Evolutionary conservation across 2,888 invertebrate genomes (phyloP).

Genomic region (Hirtodrosophila duncani): DNA sequence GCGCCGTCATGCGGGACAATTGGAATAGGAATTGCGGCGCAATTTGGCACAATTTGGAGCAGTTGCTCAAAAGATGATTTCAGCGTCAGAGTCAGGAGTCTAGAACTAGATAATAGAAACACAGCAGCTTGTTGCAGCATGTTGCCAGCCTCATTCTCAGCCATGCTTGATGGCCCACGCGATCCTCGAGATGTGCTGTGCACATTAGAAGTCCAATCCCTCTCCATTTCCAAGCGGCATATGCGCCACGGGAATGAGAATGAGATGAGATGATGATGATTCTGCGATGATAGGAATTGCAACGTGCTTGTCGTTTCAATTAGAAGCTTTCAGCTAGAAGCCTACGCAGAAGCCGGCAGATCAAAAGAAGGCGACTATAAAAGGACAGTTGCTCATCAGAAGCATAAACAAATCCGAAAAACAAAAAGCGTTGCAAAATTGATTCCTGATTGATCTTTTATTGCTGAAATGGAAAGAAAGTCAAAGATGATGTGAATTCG

Average conservation of each 20-base stretch:
- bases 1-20: constrained; percentile 52
- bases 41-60: constrained; percentile 40
- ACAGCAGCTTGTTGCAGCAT: constrained; percentile 43
- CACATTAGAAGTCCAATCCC: constrained; percentile 53
- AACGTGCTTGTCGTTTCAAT: constrained; percentile 53
- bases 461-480: too few species aligned
- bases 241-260: constrained; percentile 28
- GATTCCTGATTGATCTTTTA: constrained; percentile 12
- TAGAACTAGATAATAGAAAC: too few species aligned
- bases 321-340: constrained; percentile 10
- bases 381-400: constrained; percentile 38
- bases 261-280: constrained; percentile 29
- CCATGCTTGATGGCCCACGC: constrained; percentile 55
- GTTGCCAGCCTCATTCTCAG: constrained; percentile 14
- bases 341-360: constrained; percentile 43
- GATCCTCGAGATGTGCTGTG: constrained; percentile 30
- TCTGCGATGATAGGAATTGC: constrained; percentile 13
- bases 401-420: background rate
- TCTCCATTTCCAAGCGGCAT: constrained; percentile 42
- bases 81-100: constrained; percentile 14
- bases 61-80: constrained; percentile 37
- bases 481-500: constrained; percentile 12
- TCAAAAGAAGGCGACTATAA: constrained; percentile 41
- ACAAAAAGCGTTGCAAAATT: constrained; percentile 9
- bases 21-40: constrained; percentile 28